A percentile compares a stretch with the other conserved stretches of the same genome.
Conservation (phyloP, 2,888 invertebrate genomes). For the Hartigia nigra region DNA sequence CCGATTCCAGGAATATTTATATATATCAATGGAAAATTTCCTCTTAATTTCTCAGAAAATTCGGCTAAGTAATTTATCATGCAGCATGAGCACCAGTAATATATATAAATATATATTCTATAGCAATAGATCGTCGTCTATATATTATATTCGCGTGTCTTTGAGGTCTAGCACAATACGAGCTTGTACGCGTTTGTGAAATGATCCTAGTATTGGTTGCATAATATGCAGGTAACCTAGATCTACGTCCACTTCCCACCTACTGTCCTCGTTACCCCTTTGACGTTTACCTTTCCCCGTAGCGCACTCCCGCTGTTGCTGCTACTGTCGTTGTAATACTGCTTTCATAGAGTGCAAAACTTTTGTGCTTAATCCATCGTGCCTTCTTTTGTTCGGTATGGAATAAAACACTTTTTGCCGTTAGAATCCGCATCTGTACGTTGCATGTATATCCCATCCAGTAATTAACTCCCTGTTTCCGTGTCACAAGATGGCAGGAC, state of each 20-base stretch:
- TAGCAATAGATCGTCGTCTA: not conserved
- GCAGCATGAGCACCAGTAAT: not conserved
- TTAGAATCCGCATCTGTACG: not conserved
- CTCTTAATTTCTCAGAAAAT: not conserved
- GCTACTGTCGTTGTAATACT: not conserved
- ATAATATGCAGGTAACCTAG: conserved; percentile 61
- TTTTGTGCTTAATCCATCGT: conserved; percentile 5
- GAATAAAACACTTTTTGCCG: not conserved
- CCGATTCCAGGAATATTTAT: not conserved
- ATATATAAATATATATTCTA: not conserved
- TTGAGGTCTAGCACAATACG: not conserved
- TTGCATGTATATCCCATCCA: not conserved
- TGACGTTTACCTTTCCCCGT: conserved; percentile 24
- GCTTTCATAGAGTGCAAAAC: conserved; percentile 10
- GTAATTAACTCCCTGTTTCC: not conserved
- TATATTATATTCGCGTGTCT: not conserved
- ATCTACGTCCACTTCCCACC: conserved; percentile 44
- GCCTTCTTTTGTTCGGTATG: not conserved
- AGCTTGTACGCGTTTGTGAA: conserved; percentile 19
- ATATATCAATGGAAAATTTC: not conserved
- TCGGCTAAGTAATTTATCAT: not conserved
- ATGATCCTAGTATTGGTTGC: conserved; percentile 49
- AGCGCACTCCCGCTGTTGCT: conserved; percentile 9
- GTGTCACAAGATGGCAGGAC: not conserved
- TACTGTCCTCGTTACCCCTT: conserved; percentile 55